Percentiles rank a stretch among this genome's conserved stretches.
phyloP scores from a whole-genome alignment of 2,888 invertebrate species.

The Metacarcinus magister region DNA sequence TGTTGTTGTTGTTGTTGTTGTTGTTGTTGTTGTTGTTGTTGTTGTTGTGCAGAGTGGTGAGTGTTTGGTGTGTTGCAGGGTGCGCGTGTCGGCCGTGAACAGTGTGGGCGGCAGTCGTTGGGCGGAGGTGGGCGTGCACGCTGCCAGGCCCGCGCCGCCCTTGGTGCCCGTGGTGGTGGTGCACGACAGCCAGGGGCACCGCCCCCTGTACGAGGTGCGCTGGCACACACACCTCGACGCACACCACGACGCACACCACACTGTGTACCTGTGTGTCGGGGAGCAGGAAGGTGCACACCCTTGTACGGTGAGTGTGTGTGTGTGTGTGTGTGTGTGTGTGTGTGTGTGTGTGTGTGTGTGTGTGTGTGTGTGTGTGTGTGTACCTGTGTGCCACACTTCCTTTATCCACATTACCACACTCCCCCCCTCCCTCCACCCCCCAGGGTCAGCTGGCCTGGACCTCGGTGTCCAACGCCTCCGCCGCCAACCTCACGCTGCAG shows the following conservation, averaged over 20 bases:
- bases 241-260: not conserved
- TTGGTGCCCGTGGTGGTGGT: conserved; percentile 9
- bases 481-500: conserved; percentile 65
- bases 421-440: not conserved
- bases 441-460: conserved; percentile 66
- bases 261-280: conserved; percentile 61
- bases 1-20: not conserved
- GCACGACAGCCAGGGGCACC: not conserved
- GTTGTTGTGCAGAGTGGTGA: not conserved
- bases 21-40: not conserved
- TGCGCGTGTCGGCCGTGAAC: not conserved
- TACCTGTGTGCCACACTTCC: too few species aligned
- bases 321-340: not conserved
- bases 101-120: not conserved
- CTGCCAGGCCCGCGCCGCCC: not conserved
- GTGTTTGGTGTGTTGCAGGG: not conserved
- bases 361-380: not conserved
- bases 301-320: conserved; percentile 56
- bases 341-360: not conserved
- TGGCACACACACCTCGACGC: not conserved
- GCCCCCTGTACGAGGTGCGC: not conserved
- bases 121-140: not conserved
- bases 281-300: not conserved
- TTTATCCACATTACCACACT: not conserved
- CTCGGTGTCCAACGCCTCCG: conserved; percentile 46